These are phyloP conservation scores for Danio rerio DNA, from an alignment of 2,113 vertebrate genomes.

Conservation along the genomic window DNA sequence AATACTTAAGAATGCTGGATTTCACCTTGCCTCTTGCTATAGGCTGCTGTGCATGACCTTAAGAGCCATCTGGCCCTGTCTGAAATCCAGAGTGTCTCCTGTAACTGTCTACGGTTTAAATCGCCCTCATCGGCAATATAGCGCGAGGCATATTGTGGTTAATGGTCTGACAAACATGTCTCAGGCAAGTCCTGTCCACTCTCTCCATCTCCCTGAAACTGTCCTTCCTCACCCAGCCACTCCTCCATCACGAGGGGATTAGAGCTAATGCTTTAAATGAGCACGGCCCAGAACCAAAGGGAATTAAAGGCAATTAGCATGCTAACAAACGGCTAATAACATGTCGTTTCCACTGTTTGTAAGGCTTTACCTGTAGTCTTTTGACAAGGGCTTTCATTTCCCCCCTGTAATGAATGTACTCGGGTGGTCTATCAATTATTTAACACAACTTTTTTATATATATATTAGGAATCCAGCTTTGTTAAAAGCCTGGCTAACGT, in stretches of 20 bases:
- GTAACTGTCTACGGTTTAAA: conserved; percentile 20
- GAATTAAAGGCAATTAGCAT: conserved; percentile 80
- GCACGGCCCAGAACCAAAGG: conserved; percentile 74
- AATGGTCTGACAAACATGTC: conserved; percentile 44
- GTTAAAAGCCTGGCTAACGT: conserved; percentile 57
- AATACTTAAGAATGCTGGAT: conserved; percentile 20
- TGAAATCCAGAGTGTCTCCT: not conserved
- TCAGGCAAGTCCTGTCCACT: conserved; percentile 66
- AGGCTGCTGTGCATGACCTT: conserved; percentile 25
- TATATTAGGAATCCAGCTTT: conserved; percentile 65
- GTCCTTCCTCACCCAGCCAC: conserved; percentile 55
- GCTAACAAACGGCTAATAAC: conserved; percentile 75
- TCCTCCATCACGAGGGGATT: conserved; percentile 75
- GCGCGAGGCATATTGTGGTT: conserved; percentile 15
- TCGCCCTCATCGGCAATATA: conserved; percentile 4
- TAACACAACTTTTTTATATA: conserved; percentile 57
- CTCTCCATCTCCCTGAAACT: conserved; percentile 47
- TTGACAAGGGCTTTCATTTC: conserved; percentile 62
- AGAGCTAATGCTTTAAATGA: conserved; percentile 76
- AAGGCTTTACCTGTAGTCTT: conserved; percentile 72
- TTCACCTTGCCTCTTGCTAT: conserved; percentile 11
- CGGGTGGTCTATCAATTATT: conserved; percentile 54
- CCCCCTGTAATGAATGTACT: conserved; percentile 55
- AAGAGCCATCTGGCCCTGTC: conserved; percentile 43
- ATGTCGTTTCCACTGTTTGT: conserved; percentile 72